Evolutionary conservation across 2,888 invertebrate species (phyloP).

Genomic region (Clusia tigrina): DNA sequence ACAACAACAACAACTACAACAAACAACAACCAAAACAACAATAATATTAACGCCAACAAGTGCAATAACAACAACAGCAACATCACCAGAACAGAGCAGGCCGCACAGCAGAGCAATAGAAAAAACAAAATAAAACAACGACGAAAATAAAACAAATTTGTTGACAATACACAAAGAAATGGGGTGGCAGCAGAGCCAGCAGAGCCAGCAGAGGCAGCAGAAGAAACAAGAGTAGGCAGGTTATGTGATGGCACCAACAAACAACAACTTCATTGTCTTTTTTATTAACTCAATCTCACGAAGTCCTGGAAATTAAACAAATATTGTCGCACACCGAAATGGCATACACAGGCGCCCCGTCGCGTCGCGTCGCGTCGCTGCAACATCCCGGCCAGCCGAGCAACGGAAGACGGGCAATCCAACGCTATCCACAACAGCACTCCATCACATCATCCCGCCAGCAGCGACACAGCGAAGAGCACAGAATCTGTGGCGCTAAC

Average conservation of each 20-base stretch:
- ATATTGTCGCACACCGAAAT: conserved; percentile 50
- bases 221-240: not conserved
- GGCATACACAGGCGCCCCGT: conserved; percentile 31
- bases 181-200: too few relatives aligned
- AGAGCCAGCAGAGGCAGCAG: too few relatives aligned
- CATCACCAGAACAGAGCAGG: not conserved
- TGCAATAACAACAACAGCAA: not conserved
- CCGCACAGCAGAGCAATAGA: not conserved
- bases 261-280: conserved; percentile 50
- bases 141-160: conserved; percentile 24
- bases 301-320: conserved; percentile 47
- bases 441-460: too few relatives aligned
- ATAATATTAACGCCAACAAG: conserved; percentile 16
- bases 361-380: too few relatives aligned
- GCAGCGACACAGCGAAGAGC: too few relatives aligned
- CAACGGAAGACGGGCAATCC: too few relatives aligned
- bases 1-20: conserved; percentile 14
- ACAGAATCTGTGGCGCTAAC: conserved; percentile 50
- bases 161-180: conserved; percentile 7
- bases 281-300: conserved; percentile 47
- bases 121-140: not conserved
- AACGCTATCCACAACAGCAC: too few relatives aligned
- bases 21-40: conserved; percentile 18
- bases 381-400: too few relatives aligned
- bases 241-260: not conserved